Conservation (phyloP, 2,888 invertebrate species). For the Orthosia cruda region DNA sequence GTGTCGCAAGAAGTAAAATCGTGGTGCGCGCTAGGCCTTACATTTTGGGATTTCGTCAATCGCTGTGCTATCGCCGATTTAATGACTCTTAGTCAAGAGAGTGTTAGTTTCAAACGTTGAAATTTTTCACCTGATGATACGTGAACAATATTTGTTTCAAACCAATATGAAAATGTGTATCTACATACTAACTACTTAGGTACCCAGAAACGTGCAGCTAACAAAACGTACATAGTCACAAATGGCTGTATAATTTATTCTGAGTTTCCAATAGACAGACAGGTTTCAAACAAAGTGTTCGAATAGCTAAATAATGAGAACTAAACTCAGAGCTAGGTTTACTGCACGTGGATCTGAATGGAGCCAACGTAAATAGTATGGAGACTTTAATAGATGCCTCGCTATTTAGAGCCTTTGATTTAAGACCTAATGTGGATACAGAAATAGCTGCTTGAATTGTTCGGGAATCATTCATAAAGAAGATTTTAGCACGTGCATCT, state of each 20-base stretch:
- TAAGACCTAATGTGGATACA: slow-evolving; percentile 4
- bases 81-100: too few relatives aligned
- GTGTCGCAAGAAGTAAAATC: too few relatives aligned
- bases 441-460: not conserved
- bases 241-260: slow-evolving; percentile 34
- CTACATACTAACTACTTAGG: too few relatives aligned
- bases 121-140: not conserved
- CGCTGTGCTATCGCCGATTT: not conserved
- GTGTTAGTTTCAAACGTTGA: too few relatives aligned
- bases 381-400: slow-evolving; percentile 6
- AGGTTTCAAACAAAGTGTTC: slow-evolving; percentile 51
- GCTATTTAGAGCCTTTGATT: slow-evolving; percentile 21
- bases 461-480: not conserved
- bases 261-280: slow-evolving; percentile 14
- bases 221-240: not conserved
- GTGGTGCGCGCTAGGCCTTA: not conserved
- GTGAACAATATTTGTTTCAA: not conserved
- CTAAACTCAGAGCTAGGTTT: slow-evolving; percentile 2
- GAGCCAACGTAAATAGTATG: slow-evolving; percentile 41
- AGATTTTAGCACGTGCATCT: not conserved
- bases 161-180: too few relatives aligned
- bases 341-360: slow-evolving; percentile 31
- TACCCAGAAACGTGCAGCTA: not conserved
- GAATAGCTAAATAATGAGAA: slow-evolving; percentile 25
- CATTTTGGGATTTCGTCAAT: not conserved